Conservation (phyloP, 2,797 vertebrate species). For the Erethizon dorsatum region DNA sequence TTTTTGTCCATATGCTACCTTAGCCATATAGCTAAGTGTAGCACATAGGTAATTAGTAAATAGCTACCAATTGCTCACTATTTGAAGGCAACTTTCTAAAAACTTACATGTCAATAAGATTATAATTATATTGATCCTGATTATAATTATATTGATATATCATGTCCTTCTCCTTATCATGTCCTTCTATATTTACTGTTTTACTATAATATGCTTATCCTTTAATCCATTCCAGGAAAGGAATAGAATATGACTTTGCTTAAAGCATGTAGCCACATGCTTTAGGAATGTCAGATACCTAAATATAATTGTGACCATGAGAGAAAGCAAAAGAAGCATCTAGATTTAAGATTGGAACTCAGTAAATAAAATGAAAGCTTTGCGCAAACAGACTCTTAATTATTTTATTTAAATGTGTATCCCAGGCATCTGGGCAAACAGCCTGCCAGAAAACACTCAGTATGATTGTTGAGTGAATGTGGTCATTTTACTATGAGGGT, state of each 20-base stretch:
- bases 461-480: neutral
- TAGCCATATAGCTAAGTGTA: neutral
- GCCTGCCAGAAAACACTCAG: neutral
- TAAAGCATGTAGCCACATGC: neutral
- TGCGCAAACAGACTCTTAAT: neutral
- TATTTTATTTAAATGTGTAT: neutral
- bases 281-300: neutral
- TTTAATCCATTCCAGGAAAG: neutral
- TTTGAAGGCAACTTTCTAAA: neutral
- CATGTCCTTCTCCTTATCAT: neutral
- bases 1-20: neutral
- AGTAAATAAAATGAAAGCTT: neutral
- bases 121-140: neutral
- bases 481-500: neutral
- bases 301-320: neutral
- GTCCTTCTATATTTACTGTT: neutral
- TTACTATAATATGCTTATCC: neutral
- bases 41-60: neutral
- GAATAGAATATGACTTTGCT: neutral
- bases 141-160: neutral
- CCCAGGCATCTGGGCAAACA: neutral
- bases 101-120: neutral
- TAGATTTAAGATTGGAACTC: neutral
- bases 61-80: neutral
- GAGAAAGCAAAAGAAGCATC: neutral